Conservation (phyloP, 2,113 vertebrate species). For the Fulmarus glacialis region DNA sequence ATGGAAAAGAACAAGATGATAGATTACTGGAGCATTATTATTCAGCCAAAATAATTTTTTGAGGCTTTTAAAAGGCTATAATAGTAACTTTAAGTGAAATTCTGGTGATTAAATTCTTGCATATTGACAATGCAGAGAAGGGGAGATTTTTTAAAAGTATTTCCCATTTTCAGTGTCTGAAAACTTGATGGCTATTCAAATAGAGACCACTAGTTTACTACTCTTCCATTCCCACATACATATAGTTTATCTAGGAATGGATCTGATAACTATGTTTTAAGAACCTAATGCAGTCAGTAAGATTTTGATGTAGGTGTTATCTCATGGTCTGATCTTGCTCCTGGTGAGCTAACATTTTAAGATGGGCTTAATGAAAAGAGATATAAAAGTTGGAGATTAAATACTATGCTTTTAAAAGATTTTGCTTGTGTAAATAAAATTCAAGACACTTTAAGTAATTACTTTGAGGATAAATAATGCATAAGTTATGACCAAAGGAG, state of each 20-base stretch:
- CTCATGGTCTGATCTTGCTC: conserved; percentile 30
- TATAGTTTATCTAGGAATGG: neutral
- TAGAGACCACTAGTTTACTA: neutral
- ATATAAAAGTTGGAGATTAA: conserved; percentile 58
- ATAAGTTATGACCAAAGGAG: conserved; percentile 2
- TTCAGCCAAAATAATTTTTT: neutral
- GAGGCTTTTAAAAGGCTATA: neutral
- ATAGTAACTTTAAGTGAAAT: neutral
- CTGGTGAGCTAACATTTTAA: conserved; percentile 41
- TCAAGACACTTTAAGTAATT: conserved; percentile 60
- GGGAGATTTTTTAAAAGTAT: neutral
- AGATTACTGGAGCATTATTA: neutral
- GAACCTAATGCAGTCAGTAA: conserved; percentile 50
- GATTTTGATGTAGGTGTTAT: conserved; percentile 50
- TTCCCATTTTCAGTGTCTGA: neutral
- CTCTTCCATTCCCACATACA: neutral
- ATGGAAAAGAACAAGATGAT: neutral
- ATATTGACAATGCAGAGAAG: neutral
- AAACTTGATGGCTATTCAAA: neutral
- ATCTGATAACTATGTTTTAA: conserved; percentile 47
- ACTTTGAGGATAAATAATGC: conserved; percentile 51
- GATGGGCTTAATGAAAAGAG: conserved; percentile 53
- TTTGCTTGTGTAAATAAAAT: conserved; percentile 57
- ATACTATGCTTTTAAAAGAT: conserved; percentile 61
- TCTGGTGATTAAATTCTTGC: neutral